Conservation (phyloP, 2,113 vertebrate genomes). For the Heteronetta atricapilla region DNA sequence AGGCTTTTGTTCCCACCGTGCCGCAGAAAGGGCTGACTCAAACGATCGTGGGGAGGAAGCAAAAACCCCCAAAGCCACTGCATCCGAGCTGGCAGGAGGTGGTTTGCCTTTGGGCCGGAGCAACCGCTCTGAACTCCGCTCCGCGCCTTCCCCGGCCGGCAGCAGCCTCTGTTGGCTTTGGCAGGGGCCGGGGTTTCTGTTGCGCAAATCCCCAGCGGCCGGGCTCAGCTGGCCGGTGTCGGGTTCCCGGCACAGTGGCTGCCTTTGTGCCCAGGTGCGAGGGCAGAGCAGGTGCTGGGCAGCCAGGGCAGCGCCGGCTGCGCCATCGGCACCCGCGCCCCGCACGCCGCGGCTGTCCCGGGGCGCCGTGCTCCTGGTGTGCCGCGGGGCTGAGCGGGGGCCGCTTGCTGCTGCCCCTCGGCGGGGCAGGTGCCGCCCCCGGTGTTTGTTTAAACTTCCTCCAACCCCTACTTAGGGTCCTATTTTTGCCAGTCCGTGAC, state of each 20-base stretch:
- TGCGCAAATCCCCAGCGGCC: fast-evolving
- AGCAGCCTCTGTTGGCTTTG: not conserved
- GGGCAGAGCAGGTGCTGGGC: not conserved
- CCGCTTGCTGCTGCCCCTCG: not conserved
- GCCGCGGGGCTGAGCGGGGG: not conserved
- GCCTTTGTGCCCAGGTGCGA: not conserved
- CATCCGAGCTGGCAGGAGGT: conserved; percentile 25
- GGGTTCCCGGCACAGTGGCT: not conserved
- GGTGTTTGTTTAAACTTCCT: not conserved
- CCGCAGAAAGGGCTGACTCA: conserved; percentile 17
- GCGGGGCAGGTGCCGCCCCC: not conserved
- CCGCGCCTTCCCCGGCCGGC: not conserved
- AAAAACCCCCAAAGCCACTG: not conserved
- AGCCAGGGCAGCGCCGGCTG: no score
- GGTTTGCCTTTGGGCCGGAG: not conserved
- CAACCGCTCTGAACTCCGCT: not conserved
- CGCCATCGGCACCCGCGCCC: not conserved
- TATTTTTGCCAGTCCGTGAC: not conserved
- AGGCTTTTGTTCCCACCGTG: not conserved
- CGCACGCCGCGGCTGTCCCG: not conserved
- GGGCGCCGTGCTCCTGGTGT: not conserved
- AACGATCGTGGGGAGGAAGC: not conserved
- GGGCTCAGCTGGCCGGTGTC: not conserved
- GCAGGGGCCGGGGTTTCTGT: not conserved
- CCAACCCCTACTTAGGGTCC: fast-evolving